A percentile compares a stretch with the other conserved stretches of the same genome.
phyloP scores from a whole-genome alignment of 2,888 invertebrate species.

The Protophormia terraenovae region DNA sequence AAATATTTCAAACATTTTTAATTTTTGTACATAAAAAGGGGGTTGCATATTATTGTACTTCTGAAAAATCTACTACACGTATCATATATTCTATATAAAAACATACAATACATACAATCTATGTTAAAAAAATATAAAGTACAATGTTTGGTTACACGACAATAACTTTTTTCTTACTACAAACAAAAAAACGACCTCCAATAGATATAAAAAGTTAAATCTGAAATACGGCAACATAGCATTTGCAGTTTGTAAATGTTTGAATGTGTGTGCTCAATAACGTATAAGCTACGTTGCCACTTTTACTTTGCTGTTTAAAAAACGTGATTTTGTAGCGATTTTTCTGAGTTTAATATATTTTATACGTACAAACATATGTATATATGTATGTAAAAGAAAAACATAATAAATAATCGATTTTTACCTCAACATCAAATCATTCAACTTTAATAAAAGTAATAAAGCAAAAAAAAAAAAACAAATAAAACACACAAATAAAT shows the following conservation, averaged over 20 bases:
- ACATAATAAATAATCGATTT: background rate
- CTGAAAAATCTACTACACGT: background rate
- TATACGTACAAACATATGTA: background rate
- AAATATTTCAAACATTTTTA: background rate
- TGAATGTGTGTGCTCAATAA: background rate
- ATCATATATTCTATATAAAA: background rate
- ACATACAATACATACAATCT: background rate
- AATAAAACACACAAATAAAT: background rate
- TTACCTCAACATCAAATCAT: background rate
- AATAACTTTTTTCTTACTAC: background rate
- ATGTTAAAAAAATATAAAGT: background rate
- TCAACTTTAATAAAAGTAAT: constrained; percentile 10
- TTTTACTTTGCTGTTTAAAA: constrained; percentile 29
- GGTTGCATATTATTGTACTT: background rate
- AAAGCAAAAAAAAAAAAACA: constrained; percentile 13
- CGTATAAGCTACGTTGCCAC: constrained; percentile 58
- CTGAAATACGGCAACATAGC: constrained; percentile 60
- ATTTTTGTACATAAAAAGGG: background rate
- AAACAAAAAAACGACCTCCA: constrained; percentile 40
- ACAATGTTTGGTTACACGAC: background rate
- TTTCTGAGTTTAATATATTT: background rate
- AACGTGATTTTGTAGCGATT: constrained; percentile 28
- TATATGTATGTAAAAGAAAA: background rate
- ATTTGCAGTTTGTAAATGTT: background rate
- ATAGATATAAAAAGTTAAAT: constrained; percentile 2